phyloP scores from a whole-genome alignment of 92 coral and sea anemone genomes.

The Siderastrea siderea region DNA sequence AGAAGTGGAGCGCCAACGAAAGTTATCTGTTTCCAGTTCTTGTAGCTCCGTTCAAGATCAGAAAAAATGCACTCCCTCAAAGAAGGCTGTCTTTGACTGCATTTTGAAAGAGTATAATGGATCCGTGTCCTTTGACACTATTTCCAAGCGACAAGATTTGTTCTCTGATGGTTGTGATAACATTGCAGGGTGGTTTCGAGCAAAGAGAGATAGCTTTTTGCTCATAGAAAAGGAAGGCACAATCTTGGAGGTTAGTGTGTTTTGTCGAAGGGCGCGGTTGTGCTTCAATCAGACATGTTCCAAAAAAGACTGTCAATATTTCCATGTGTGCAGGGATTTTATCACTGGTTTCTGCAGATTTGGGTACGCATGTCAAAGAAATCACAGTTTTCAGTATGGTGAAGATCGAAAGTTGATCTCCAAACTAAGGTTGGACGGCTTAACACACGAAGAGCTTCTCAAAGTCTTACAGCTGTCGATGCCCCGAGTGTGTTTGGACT shows the following conservation, averaged over 20 bases:
- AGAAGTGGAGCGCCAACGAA: background rate
- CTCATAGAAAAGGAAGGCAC: conserved; percentile 25
- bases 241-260: conserved; percentile 36
- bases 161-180: conserved; percentile 41
- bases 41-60: conserved; percentile 17
- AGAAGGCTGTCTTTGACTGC: conserved; percentile 60
- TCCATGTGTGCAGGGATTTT: conserved; percentile 62
- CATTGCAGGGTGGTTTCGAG: conserved; percentile 50
- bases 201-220: conserved; percentile 43
- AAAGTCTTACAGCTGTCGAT: conserved; percentile 54
- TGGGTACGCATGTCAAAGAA: conserved; percentile 41
- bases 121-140: conserved; percentile 25
- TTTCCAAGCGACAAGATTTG: conserved; percentile 43
- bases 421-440: conserved; percentile 44
- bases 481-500: conserved; percentile 66
- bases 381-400: conserved; percentile 48
- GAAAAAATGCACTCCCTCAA: conserved; percentile 6
- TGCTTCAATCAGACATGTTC: conserved; percentile 48
- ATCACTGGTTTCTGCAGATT: conserved; percentile 61
- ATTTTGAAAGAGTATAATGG: conserved; percentile 60
- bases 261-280: conserved; percentile 47
- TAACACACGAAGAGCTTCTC: conserved; percentile 57
- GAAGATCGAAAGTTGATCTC: conserved; percentile 24
- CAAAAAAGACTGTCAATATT: conserved; percentile 32
- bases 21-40: conserved; percentile 21